phyloP scores from a whole-genome alignment of 1,140 invertebrate species.

The Conopomorpha cramerella region DNA sequence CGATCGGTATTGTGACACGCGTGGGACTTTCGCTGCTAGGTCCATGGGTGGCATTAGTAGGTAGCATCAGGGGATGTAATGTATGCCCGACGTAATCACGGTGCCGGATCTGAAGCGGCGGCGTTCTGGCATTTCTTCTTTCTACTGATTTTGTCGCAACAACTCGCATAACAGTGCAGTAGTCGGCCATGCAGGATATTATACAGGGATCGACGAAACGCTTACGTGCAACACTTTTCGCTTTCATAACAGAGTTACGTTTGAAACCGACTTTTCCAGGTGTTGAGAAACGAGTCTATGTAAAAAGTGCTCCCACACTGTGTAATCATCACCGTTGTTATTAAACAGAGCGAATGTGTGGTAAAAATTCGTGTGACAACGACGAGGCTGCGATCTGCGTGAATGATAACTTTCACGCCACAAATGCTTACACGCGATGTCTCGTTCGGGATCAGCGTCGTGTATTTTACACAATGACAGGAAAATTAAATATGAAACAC shows the following conservation, averaged over 20 bases:
- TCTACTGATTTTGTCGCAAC: slow-evolving; percentile 9
- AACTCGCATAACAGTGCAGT: slow-evolving; percentile 18
- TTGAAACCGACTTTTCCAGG: slow-evolving; percentile 39
- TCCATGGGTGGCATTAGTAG: no score
- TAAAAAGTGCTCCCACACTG: slow-evolving; percentile 46
- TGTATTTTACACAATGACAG: not conserved
- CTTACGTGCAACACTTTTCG: slow-evolving; percentile 27
- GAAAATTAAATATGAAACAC: slow-evolving; percentile 10
- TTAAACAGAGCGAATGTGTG: slow-evolving; percentile 12
- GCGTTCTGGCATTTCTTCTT: no score
- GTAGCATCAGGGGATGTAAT: no score
- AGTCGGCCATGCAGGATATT: slow-evolving; percentile 31
- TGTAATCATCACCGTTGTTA: slow-evolving; percentile 29
- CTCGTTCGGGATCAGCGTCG: slow-evolving; percentile 1
- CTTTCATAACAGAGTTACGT: slow-evolving; percentile 57
- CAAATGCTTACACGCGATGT: slow-evolving; percentile 17
- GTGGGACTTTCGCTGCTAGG: slow-evolving; percentile 10
- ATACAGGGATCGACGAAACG: slow-evolving; percentile 24
- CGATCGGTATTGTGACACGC: slow-evolving; percentile 13
- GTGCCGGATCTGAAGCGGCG: no score
- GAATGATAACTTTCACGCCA: slow-evolving; percentile 29
- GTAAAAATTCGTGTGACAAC: slow-evolving; percentile 27
- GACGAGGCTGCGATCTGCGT: slow-evolving; percentile 13
- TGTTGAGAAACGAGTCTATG: slow-evolving; percentile 31
- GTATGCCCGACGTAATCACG: no score